Evolutionary conservation across 1,140 invertebrate genomes (phyloP).

Genomic region (Drosophila tani): DNA sequence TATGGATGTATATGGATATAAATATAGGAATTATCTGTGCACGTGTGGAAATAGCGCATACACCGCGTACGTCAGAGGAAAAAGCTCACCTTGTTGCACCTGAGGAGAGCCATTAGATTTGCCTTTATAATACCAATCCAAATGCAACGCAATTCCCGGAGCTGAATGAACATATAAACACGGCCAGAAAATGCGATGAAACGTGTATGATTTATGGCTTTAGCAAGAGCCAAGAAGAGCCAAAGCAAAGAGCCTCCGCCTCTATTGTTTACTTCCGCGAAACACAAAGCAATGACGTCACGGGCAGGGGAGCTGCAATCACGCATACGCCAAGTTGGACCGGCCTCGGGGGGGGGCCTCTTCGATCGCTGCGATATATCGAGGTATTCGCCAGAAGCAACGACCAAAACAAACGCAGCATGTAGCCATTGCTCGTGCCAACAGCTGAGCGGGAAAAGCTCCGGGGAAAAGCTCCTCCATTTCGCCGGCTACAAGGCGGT

Average conservation of each 20-base stretch:
- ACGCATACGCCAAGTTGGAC: conserved; percentile 61
- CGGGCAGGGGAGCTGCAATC: conserved; percentile 48
- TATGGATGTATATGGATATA: not conserved
- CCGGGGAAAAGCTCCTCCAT: conserved; percentile 45
- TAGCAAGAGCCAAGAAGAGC: conserved; percentile 29
- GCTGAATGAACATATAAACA: conserved; percentile 61
- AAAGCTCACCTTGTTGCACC: conserved; percentile 29
- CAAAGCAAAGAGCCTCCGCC: conserved; percentile 4
- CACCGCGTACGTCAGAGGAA: conserved; percentile 50
- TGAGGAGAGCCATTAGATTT: conserved; percentile 25
- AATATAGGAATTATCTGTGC: conserved; percentile 25
- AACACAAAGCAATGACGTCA: conserved; percentile 77
- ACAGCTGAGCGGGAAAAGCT: conserved; percentile 76
- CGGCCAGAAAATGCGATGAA: conserved; percentile 62
- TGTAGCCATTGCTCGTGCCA: conserved; percentile 49
- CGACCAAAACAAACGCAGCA: conserved; percentile 73
- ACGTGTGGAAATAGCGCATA: conserved; percentile 61
- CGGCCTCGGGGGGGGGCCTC: conserved; percentile 36
- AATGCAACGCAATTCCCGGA: conserved; percentile 70
- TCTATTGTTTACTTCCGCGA: conserved; percentile 75
- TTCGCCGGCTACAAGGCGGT: conserved; percentile 49
- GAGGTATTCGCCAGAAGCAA: conserved; percentile 2
- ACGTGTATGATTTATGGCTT: conserved; percentile 74
- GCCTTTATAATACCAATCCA: conserved; percentile 15
- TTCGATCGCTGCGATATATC: conserved; percentile 10